phyloP scores from a whole-genome alignment of 2,888 invertebrate species.

The Marronus borbonicus region DNA sequence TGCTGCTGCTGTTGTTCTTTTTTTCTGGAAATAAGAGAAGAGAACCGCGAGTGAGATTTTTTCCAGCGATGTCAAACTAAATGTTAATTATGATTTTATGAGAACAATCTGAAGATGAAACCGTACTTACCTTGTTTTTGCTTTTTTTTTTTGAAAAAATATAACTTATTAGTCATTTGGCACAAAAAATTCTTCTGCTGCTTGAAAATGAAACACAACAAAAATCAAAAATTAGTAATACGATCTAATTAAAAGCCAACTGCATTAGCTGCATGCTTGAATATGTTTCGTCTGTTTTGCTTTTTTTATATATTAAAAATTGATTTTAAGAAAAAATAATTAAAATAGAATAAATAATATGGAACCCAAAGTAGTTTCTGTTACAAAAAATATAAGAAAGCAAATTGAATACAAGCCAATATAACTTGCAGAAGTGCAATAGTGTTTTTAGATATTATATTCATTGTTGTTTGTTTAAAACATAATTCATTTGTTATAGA shows the following conservation, averaged over 20 bases:
- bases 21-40: conserved; percentile 63
- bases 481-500: no score
- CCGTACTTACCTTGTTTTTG: conserved; percentile 63
- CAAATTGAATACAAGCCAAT: no score
- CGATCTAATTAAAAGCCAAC: conserved; percentile 50
- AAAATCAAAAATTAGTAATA: conserved; percentile 52
- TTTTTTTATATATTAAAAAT: conserved; percentile 18
- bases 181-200: conserved; percentile 68
- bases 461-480: no score
- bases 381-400: no score
- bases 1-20: conserved; percentile 58
- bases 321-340: neutral
- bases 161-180: conserved; percentile 62
- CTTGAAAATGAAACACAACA: conserved; percentile 62
- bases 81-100: neutral
- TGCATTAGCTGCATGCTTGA: conserved; percentile 47
- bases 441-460: no score
- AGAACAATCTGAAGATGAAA: conserved; percentile 39
- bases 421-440: no score
- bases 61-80: conserved; percentile 22
- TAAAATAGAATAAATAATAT: neutral
- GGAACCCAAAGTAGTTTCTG: neutral
- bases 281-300: neutral
- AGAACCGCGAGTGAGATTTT: neutral
- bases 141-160: conserved; percentile 26